phyloP scores from a whole-genome alignment of 2,797 vertebrate species.

The Phoeniculus purpureus region DNA sequence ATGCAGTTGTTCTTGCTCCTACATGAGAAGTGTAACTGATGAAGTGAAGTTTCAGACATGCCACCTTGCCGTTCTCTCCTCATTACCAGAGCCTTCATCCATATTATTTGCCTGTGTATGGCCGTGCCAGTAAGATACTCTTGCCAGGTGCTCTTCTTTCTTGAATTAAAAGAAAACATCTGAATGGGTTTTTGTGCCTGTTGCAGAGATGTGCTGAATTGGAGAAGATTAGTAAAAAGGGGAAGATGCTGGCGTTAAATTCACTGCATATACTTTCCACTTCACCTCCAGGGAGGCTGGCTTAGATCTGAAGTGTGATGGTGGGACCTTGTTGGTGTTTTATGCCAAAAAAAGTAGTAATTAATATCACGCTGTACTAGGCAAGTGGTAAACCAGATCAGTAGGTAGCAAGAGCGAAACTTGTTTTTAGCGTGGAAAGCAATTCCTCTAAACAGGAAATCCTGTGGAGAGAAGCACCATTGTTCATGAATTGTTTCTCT shows the following conservation, averaged over 20 bases:
- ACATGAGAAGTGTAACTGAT: neutral
- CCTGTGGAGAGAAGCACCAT: constrained; percentile 16
- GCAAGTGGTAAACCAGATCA: constrained; percentile 10
- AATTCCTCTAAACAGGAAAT: constrained; percentile 53
- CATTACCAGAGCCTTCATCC: neutral
- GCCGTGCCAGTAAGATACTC: neutral
- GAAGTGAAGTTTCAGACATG: neutral
- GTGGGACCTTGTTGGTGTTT: neutral
- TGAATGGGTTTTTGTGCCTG: too few species aligned
- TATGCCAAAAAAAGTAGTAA: neutral
- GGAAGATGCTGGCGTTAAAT: neutral
- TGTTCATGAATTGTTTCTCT: constrained; percentile 32
- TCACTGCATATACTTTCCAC: neutral
- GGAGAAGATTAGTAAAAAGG: neutral
- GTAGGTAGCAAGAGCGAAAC: constrained; percentile 24
- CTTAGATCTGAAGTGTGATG: neutral
- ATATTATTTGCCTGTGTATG: neutral
- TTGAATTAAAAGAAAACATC: too few species aligned
- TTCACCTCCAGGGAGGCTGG: neutral
- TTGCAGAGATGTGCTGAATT: neutral
- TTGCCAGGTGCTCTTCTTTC: neutral
- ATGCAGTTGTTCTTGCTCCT: neutral
- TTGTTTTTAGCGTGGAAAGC: neutral
- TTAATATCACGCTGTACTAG: neutral
- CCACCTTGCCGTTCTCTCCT: neutral